These are phyloP conservation scores for Schizaphis graminum DNA, from an alignment of 2,888 invertebrate genomes.

Conservation along the genomic window DNA sequence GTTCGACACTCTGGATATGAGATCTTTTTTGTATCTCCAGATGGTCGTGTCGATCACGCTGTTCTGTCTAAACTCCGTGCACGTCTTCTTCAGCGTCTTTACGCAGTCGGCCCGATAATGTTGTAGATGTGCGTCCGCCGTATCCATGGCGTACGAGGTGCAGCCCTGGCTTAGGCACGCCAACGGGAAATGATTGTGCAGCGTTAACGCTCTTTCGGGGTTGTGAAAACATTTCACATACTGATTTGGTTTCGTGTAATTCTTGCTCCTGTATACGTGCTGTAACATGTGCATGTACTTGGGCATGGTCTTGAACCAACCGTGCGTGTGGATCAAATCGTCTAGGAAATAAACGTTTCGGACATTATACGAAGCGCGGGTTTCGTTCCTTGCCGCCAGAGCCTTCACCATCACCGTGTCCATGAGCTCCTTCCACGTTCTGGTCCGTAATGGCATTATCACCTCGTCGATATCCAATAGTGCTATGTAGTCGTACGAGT, in stretches of 20 bases:
- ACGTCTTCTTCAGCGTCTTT: slow-evolving; percentile 85
- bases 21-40: slow-evolving; percentile 87
- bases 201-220: slow-evolving; percentile 87
- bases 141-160: slow-evolving; percentile 87
- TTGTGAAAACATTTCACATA: slow-evolving; percentile 96
- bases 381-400: slow-evolving; percentile 77
- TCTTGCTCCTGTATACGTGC: slow-evolving; percentile 89
- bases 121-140: slow-evolving; percentile 87
- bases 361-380: slow-evolving; percentile 86
- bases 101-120: slow-evolving; percentile 96
- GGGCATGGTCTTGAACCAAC: slow-evolving; percentile 84
- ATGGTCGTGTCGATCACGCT: slow-evolving; percentile 88
- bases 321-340: slow-evolving; percentile 84
- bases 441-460: slow-evolving; percentile 86
- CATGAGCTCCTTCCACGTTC: slow-evolving; percentile 85
- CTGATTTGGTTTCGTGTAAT: slow-evolving; percentile 93
- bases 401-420: slow-evolving; percentile 79
- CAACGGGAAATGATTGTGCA: slow-evolving; percentile 94
- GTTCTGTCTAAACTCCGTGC: slow-evolving; percentile 85
- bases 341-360: slow-evolving; percentile 94
- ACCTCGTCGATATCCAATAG: slow-evolving; percentile 94
- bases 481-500: slow-evolving; percentile 90
- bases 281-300: slow-evolving; percentile 93
- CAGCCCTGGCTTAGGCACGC: slow-evolving; percentile 86
- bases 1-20: slow-evolving; percentile 79